These are phyloP conservation scores for Caenorhabditis imperialis DNA, from an alignment of 2,888 invertebrate genomes.

Conservation along the genomic window DNA sequence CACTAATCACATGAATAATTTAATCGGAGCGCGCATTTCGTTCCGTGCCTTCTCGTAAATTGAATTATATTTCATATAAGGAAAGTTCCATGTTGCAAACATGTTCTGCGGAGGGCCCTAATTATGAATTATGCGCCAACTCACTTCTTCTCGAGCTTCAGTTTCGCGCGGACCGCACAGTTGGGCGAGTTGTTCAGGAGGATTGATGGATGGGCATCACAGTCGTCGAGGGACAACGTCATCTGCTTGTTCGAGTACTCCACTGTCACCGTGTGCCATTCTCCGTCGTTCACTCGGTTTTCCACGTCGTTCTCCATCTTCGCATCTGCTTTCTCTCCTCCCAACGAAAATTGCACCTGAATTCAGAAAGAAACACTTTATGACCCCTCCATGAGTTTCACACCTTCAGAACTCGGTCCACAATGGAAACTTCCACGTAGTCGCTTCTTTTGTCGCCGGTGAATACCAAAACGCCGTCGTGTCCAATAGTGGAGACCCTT, in stretches of 20 bases:
- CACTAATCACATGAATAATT: constrained; percentile 53
- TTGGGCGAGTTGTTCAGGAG: constrained; percentile 54
- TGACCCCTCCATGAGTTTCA: background rate
- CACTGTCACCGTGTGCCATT: constrained; percentile 73
- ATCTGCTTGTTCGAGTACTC: constrained; percentile 69
- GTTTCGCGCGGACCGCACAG: constrained; percentile 67
- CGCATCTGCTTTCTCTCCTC: constrained; percentile 60
- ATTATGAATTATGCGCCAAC: constrained; percentile 48
- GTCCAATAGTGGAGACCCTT: constrained; percentile 72
- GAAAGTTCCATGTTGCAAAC: constrained; percentile 23
- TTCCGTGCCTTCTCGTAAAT: too few species aligned
- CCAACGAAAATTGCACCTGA: constrained; percentile 63
- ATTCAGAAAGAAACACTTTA: constrained; percentile 1
- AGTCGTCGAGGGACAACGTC: constrained; percentile 68
- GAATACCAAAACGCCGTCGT: constrained; percentile 69
- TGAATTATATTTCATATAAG: constrained; percentile 37
- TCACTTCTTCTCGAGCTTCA: constrained; percentile 70
- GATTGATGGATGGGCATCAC: constrained; percentile 65
- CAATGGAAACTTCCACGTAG: constrained; percentile 70
- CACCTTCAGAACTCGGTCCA: constrained; percentile 65
- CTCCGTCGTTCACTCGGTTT: constrained; percentile 74
- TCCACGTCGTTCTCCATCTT: constrained; percentile 68
- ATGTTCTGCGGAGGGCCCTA: background rate
- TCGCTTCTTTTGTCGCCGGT: constrained; percentile 67
- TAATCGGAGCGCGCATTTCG: constrained; percentile 29